A percentile compares a stretch with the other conserved stretches of the same genome.
Conservation (phyloP, 2,797 vertebrate species). For the Gambelia wislizenii region DNA sequence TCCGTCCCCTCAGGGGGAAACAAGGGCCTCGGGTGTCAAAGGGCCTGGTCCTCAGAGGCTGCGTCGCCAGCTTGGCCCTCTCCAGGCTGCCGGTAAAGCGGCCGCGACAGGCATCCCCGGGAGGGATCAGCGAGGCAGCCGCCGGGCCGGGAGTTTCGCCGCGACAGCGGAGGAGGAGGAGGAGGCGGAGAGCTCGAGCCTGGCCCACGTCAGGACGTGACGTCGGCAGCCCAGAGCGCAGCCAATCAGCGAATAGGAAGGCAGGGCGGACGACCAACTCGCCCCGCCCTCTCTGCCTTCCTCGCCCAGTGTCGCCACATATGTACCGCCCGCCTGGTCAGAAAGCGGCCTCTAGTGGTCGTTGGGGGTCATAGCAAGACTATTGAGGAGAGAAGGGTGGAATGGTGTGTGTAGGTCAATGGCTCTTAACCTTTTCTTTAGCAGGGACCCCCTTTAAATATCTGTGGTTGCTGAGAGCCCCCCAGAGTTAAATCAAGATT, state of each 20-base stretch:
- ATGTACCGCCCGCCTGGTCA: neutral
- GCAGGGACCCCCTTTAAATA: too few species aligned
- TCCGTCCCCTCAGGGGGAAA: neutral
- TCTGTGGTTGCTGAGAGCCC: too few species aligned
- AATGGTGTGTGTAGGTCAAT: too few species aligned
- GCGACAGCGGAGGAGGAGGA: neutral
- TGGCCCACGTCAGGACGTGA: constrained; percentile 17
- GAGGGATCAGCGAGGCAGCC: neutral
- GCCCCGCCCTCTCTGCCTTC: neutral
- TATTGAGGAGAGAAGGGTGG: neutral
- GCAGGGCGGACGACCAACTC: neutral
- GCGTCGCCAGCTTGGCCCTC: constrained; percentile 2
- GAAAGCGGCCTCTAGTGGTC: neutral
- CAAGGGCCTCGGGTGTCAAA: neutral
- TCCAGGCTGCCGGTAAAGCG: neutral
- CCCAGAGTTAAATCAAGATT: too few species aligned
- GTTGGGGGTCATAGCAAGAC: accelerated
- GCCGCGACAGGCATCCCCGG: constrained; percentile 24
- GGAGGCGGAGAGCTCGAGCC: neutral
- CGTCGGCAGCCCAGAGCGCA: neutral
- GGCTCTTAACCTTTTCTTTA: too few species aligned
- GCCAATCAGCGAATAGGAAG: constrained; percentile 11
- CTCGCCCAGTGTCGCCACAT: neutral
- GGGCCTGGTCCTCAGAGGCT: neutral
- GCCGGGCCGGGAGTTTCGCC: neutral